Evolutionary conservation across 2,113 vertebrate species (phyloP), one percentile per base, ranked within the genome.

Genomic region (Pseudonaja textilis): DNA sequence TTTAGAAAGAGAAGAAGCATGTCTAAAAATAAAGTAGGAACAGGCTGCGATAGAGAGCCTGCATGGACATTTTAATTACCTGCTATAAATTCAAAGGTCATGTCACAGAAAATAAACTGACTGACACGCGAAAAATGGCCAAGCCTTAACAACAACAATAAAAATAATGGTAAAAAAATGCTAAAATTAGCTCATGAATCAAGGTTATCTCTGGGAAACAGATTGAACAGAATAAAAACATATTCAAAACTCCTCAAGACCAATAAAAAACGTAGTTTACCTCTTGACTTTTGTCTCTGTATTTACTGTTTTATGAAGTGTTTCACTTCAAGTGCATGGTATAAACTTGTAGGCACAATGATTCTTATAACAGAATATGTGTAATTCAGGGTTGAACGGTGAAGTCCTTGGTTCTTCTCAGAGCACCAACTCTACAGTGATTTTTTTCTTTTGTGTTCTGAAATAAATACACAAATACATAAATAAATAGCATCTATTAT

Each of bases 31-130:
- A 93, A 91, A 93, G 91, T 22, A 0, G 0, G 95, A 85, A 89
- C 87, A 25, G 86, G 89, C 89, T 93, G 56, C 55, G 93, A 57
- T 94, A 18, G 56, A 94, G 59, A 91, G 87, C 69, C 90, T 57
- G 6, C 16, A 85, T 5, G 59, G 91, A 90, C 47, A 54, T 93
- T 96, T 96, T 93, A 95, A 95, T 56, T 93, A 45, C 69, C 18
- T 14, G 86, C 69, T 20, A 42, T 94, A 93, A 95, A 96, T 95
- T 94, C 92, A 0, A 0, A 26, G 87, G 81, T 95, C 0, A 0
- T 7, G 3, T 34, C 81, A 26, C 47, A 92, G 14, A 95, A 85
- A 91, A 54, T 93, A 94, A 74, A 1, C 22, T 87, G 74, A 95
- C 88, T 88, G 89, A 23, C 55, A 81, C 52, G 57, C 55, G 88